Percentiles rank a stretch among this genome's conserved stretches.
Evolutionary conservation across 2,888 invertebrate genomes (phyloP).

Genomic region (Notocelia uddmanniana): DNA sequence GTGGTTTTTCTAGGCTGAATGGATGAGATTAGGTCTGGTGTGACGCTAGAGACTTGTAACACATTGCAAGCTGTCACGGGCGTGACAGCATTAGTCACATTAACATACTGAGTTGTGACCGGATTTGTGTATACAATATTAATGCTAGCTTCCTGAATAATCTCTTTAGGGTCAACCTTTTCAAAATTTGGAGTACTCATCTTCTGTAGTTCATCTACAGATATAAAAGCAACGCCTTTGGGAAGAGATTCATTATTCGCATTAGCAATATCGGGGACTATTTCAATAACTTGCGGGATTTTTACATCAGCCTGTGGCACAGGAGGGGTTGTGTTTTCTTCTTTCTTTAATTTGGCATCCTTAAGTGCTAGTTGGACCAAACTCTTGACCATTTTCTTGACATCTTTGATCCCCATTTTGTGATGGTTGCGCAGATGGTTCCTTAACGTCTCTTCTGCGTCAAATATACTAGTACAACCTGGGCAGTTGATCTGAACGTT

Average conservation of each 20-base stretch:
- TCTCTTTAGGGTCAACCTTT: slow-evolving; percentile 79
- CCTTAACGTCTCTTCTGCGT: slow-evolving; percentile 86
- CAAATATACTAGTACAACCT: slow-evolving; percentile 88
- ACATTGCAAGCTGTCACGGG: slow-evolving; percentile 64
- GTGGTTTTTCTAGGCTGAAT: slow-evolving; percentile 61
- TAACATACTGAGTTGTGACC: slow-evolving; percentile 72
- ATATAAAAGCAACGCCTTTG: slow-evolving; percentile 78
- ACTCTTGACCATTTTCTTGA: slow-evolving; percentile 85
- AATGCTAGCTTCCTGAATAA: slow-evolving; percentile 81
- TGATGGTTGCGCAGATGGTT: slow-evolving; percentile 89
- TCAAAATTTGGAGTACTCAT: slow-evolving; percentile 82
- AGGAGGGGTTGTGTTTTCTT: slow-evolving; percentile 55
- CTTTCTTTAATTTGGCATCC: slow-evolving; percentile 78
- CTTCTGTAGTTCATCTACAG: slow-evolving; percentile 77
- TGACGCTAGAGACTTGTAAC: slow-evolving; percentile 71
- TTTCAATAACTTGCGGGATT: slow-evolving; percentile 81
- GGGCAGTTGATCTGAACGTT: slow-evolving; percentile 87
- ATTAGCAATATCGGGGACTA: slow-evolving; percentile 70
- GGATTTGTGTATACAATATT: slow-evolving; percentile 81
- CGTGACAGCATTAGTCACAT: slow-evolving; percentile 63
- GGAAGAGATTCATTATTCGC: slow-evolving; percentile 67
- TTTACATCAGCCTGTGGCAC: slow-evolving; percentile 65
- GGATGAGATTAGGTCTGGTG: slow-evolving; percentile 80
- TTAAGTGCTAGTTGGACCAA: slow-evolving; percentile 80
- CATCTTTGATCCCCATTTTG: slow-evolving; percentile 87